Percentiles rank a stretch among this genome's conserved stretches.
phyloP scores from a whole-genome alignment of 2,113 vertebrate species.

The Tragulus kanchil region DNA sequence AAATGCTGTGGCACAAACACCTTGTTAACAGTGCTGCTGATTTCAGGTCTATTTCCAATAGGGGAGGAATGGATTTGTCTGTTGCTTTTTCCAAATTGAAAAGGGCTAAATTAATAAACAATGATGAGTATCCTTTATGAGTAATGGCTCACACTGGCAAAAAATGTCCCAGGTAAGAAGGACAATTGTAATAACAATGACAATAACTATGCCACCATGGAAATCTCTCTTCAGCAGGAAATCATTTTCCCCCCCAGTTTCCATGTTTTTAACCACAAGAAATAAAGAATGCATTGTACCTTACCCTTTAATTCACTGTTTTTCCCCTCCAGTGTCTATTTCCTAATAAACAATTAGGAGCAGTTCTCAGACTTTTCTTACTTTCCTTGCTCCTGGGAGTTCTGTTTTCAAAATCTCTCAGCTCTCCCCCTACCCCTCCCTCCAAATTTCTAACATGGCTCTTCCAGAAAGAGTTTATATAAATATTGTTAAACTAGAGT shows the following conservation, averaged over 20 bases:
- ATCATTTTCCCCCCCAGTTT: constrained; percentile 18
- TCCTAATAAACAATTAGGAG: constrained; percentile 56
- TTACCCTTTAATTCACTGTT: constrained; percentile 54
- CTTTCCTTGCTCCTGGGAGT: not conserved
- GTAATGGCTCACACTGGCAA: constrained; percentile 19
- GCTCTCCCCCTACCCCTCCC: not conserved
- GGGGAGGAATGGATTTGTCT: not conserved
- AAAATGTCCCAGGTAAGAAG: constrained; percentile 48
- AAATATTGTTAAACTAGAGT: not conserved
- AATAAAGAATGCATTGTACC: not conserved
- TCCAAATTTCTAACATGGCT: not conserved
- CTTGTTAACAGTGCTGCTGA: not conserved
- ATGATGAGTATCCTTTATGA: not conserved
- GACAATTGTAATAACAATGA: not conserved
- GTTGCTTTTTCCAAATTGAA: constrained; percentile 2
- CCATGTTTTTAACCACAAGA: constrained; percentile 49
- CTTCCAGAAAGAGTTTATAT: not conserved
- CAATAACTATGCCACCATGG: not conserved
- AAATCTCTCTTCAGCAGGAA: not conserved
- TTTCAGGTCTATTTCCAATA: constrained; percentile 25
- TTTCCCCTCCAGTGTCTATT: not conserved
- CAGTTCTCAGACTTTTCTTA: not conserved
- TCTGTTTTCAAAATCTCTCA: constrained; percentile 44
- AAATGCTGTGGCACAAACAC: not conserved
- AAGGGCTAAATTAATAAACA: constrained; percentile 48